Evolutionary conservation across 92 coral and sea anemone genomes (phyloP), one percentile per base, ranked within the genome.

Genomic region (Virgularia gustaviana): DNA sequence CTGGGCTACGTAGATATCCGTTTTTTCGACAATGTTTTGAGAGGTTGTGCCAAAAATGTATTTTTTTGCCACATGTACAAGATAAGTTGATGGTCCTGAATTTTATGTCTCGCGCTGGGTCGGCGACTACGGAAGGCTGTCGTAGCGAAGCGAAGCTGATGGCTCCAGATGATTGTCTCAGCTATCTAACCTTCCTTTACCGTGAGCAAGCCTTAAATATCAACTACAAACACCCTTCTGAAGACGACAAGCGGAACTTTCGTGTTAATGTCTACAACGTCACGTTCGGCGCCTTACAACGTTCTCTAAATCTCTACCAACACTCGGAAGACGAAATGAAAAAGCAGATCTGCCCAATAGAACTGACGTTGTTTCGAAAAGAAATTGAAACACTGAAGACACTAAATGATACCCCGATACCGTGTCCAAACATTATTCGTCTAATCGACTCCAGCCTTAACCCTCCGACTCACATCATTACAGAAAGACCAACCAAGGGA

Each of bases 381-480:
- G 72, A 65, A 65, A 65, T 65, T 41, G 72, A 65, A 65, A 65
- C 45, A 10, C 72, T 65, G 7, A 20, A 30, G 6, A 19, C 18
- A 42, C 19, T 65, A 57, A 65, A 25, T 44, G 72, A 52, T 2
- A 12, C 58, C 1, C 3, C 49, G 10, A 25, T 12, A 24, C 57
- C 38, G 9, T 65, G 72, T 45, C 57, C 31, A 42, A 65, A 65
- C 49, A 42, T 65, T 6, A 57, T 65, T 34, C 55, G 39, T 8
- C 38, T 65, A 2, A 23, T 65, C 13, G 72, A 37, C 18, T 65
- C 72, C 6, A 34, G 57, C 19, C 15, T n/a, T 65, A 57, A 44
- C 28, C 54, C 43, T 24, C 72, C 57, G 3, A 16, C 49, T 10
- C 72, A 65, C 39, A 65, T 65, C 36, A 65, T 65, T 10, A 43